Conservation (phyloP, 2,113 vertebrate genomes). For the Girardinichthys multiradiatus region DNA sequence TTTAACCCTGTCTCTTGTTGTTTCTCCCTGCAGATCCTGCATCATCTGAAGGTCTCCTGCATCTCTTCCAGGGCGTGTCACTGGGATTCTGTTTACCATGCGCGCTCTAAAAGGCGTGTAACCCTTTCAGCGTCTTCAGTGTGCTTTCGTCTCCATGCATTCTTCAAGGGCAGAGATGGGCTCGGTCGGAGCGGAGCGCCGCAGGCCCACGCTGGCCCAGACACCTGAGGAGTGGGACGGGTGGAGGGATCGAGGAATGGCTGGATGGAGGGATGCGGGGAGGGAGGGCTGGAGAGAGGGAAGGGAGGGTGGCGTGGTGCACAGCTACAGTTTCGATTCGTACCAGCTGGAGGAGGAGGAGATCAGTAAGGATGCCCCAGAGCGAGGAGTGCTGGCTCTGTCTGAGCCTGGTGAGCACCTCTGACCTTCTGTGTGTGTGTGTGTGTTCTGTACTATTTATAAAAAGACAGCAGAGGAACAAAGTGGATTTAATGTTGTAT, state of each 20-base stretch:
- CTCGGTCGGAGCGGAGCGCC: slow-evolving; percentile 82
- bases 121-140: neutral
- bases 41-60: slow-evolving; percentile 47
- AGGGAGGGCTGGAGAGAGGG: slow-evolving; percentile 72
- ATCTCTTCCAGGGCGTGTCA: slow-evolving; percentile 25
- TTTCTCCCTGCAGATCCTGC: slow-evolving; percentile 50
- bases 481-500: slow-evolving; percentile 7
- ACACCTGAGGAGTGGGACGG: slow-evolving; percentile 79
- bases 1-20: slow-evolving; percentile 40
- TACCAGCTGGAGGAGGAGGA: slow-evolving; percentile 92
- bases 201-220: slow-evolving; percentile 80
- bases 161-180: slow-evolving; percentile 77
- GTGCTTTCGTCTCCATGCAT: slow-evolving; percentile 16
- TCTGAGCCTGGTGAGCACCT: slow-evolving; percentile 86
- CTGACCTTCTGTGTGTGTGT: neutral
- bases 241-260: slow-evolving; percentile 64
- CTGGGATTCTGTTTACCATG: slow-evolving; percentile 49
- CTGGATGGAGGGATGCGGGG: slow-evolving; percentile 61
- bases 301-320: slow-evolving; percentile 83
- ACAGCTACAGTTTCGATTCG: slow-evolving; percentile 94
- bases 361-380: slow-evolving; percentile 79
- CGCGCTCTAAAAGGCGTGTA: slow-evolving; percentile 36
- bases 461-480: slow-evolving; percentile 19
- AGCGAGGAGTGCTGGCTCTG: slow-evolving; percentile 85
- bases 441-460: slow-evolving; percentile 19